Conservation (phyloP, 2,888 invertebrate species). For the Phasia obesa region DNA sequence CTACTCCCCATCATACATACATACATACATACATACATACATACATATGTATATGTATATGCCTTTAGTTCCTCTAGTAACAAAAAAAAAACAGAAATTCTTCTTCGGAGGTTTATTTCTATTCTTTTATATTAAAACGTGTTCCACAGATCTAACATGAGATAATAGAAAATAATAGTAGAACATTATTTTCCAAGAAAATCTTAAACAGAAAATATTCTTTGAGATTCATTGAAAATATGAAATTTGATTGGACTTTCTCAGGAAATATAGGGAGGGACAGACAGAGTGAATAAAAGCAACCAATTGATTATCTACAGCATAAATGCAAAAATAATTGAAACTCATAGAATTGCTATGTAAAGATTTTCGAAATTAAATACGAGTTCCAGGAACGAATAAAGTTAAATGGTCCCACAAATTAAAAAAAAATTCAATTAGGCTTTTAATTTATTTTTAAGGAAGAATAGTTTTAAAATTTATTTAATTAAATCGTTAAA, state of each 20-base stretch:
- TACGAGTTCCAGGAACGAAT: conserved; percentile 18
- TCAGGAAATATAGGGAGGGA: conserved; percentile 8
- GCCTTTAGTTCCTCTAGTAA: conserved; percentile 7
- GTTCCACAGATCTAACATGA: conserved; percentile 45
- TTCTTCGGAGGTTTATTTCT: conserved; percentile 30
- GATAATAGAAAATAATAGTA: conserved; percentile 46
- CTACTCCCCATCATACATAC: conserved; percentile 26
- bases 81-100: conserved; percentile 21
- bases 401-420: conserved; percentile 11
- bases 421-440: neutral
- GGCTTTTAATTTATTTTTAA: too few relatives aligned
- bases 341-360: conserved; percentile 39
- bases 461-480: too few relatives aligned
- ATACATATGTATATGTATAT: too few relatives aligned
- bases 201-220: conserved; percentile 19
- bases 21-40: too few relatives aligned
- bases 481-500: too few relatives aligned
- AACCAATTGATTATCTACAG: conserved; percentile 45
- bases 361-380: neutral
- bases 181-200: conserved; percentile 43
- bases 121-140: conserved; percentile 39
- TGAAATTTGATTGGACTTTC: conserved; percentile 48
- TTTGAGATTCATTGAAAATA: conserved; percentile 48
- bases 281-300: neutral
- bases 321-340: conserved; percentile 48